phyloP scores from a whole-genome alignment of 2,888 invertebrate species.

The Cactoblastis cactorum region DNA sequence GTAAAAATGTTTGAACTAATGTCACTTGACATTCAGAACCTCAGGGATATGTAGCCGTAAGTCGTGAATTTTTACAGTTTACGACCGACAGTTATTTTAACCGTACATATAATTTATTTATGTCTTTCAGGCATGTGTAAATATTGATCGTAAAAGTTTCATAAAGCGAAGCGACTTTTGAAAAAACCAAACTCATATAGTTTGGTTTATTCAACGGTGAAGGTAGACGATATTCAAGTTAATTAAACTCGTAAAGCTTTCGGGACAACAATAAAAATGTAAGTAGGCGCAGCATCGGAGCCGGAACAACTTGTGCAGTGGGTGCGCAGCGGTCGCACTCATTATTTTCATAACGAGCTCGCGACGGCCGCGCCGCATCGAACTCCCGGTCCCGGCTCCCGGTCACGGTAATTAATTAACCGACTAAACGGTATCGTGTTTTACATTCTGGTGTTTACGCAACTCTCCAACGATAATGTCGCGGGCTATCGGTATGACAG shows the following conservation, averaged over 20 bases:
- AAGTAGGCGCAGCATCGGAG: conserved; percentile 34
- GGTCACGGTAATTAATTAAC: conserved; percentile 75
- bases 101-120: conserved; percentile 5
- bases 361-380: conserved; percentile 44
- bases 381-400: conserved; percentile 43
- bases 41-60: conserved; percentile 8
- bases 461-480: conserved; percentile 74
- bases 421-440: conserved; percentile 76
- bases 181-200: background rate
- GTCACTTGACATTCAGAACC: conserved; percentile 8
- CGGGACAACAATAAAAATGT: conserved; percentile 53
- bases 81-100: conserved; percentile 14
- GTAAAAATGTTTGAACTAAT: background rate
- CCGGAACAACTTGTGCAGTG: conserved; percentile 53
- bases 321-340: conserved; percentile 53
- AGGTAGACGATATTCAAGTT: conserved; percentile 25
- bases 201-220: too few relatives aligned
- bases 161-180: background rate
- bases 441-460: conserved; percentile 75
- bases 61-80: conserved; percentile 9
- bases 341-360: conserved; percentile 74
- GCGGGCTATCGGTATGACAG: conserved; percentile 59
- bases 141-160: background rate
- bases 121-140: conserved; percentile 1
- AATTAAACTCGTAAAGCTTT: conserved; percentile 47